phyloP scores from a whole-genome alignment of 2,797 vertebrate species.

The Remorina albescens region DNA sequence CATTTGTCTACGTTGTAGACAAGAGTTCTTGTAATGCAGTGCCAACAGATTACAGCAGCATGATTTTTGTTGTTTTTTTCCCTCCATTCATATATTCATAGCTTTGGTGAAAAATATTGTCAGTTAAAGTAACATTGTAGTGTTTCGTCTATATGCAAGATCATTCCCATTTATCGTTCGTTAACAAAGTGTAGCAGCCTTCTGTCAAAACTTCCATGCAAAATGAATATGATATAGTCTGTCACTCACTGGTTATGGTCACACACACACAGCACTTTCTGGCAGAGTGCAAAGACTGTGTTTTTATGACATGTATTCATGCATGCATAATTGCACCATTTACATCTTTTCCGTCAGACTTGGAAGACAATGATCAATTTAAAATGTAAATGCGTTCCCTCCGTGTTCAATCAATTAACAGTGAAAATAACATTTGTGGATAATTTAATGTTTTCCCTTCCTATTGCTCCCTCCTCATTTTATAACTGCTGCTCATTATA shows the following conservation, averaged over 20 bases:
- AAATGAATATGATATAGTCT: conserved; percentile 54
- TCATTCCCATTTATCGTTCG: conserved; percentile 25
- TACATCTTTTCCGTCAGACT: conserved; percentile 64
- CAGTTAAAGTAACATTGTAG: conserved; percentile 19
- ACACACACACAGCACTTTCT: conserved; percentile 40
- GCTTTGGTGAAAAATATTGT: conserved; percentile 27
- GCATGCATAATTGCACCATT: conserved; percentile 68
- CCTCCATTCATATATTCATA: conserved; percentile 29
- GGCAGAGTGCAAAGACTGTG: conserved; percentile 26
- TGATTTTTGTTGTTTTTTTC: conserved; percentile 31
- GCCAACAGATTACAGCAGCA: conserved; percentile 32
- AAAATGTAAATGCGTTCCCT: conserved; percentile 71
- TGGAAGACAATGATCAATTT: conserved; percentile 74
- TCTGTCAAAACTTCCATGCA: conserved; percentile 37
- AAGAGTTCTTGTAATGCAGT: conserved; percentile 22
- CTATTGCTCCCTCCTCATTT: conserved; percentile 22
- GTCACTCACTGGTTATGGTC: conserved; percentile 56
- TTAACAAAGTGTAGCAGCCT: conserved; percentile 29
- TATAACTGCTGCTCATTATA: conserved; percentile 36
- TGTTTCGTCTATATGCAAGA: conserved; percentile 28
- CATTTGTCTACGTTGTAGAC: conserved; percentile 21
- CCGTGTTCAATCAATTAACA: conserved; percentile 68
- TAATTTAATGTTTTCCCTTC: conserved; percentile 52
- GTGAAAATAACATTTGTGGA: conserved; percentile 53
- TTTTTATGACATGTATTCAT: conserved; percentile 62